Evolutionary conservation across 2,113 vertebrate genomes (phyloP).

Genomic region (Myanophis thanlyinensis): DNA sequence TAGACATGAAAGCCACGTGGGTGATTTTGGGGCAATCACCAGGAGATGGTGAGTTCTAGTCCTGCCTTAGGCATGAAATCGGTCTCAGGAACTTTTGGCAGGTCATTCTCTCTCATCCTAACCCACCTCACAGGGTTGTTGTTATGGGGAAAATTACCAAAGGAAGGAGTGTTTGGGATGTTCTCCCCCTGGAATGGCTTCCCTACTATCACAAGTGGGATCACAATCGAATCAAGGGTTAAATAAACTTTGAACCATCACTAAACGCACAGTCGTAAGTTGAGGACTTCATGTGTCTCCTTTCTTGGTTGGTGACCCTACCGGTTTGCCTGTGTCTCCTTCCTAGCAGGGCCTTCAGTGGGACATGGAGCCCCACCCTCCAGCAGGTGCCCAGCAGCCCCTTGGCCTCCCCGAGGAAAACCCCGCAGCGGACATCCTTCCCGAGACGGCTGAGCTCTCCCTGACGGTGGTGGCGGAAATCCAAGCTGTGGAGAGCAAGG

Average conservation of each 20-base stretch:
- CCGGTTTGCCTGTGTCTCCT: neutral
- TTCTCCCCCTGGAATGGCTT: too few relatives aligned
- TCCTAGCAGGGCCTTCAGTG: conserved; percentile 47
- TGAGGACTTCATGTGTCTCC: neutral
- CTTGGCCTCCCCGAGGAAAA: conserved; percentile 22
- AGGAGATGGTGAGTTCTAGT: too few relatives aligned
- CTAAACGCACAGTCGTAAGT: rapidly evolving
- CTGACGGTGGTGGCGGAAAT: conserved; percentile 73
- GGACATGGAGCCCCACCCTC: conserved; percentile 51
- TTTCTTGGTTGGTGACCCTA: neutral
- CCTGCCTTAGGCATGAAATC: too few relatives aligned
- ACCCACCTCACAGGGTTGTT: too few relatives aligned
- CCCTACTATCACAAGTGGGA: too few relatives aligned
- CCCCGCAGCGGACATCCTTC: conserved; percentile 33
- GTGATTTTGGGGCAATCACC: too few relatives aligned
- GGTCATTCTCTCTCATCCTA: too few relatives aligned
- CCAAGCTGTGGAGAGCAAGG: conserved; percentile 76
- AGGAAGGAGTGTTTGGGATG: too few relatives aligned
- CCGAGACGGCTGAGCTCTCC: conserved; percentile 64
- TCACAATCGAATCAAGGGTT: too few relatives aligned
- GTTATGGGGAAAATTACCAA: rapidly evolving
- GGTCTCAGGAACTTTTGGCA: too few relatives aligned
- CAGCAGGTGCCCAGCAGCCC: conserved; percentile 42
- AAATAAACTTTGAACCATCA: too few relatives aligned
- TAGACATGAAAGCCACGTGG: too few relatives aligned